Evolutionary conservation across 1,140 invertebrate species (phyloP), one percentile per base, ranked within the genome.

Genomic region (Thalassaphorura encarpata): DNA sequence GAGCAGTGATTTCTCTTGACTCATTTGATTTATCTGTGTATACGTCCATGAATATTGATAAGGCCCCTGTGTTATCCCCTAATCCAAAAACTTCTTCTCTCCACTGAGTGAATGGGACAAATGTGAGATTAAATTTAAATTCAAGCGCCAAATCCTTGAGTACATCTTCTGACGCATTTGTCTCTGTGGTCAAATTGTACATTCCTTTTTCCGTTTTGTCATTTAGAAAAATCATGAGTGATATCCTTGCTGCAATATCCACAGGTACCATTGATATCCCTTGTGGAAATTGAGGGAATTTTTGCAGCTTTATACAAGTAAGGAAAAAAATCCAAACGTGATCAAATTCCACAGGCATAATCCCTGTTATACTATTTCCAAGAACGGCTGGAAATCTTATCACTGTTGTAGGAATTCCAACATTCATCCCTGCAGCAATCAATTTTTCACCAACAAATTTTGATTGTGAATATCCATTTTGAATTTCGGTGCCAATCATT

Each of bases 41-140:
- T 27, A 13, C 26, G 24, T 47, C 23, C 19, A 24, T 11, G 11
- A 8, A 21, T 8, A 26, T 18, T 13, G 28, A 26, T 18, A 26
- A 26, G 3, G 19, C 45, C 28, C 23, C 11, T 13, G 26, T 19
- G 48, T 51, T 24, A 21, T 51, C 48, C 29, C 23, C 8, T 19
- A 4, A 26, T 36, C 28, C 48, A 23, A 51, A 51, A 24, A 51
- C 48, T 3, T 11, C 5, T 13, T 33, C 48, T 39, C 48, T 21
- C 48, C 48, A 51, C 23, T 51, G 26, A 18, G 27, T 4, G 33
- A 51, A 39, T 24, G 48, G 48, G 6, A 51, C 4, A 51, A 51
- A 36, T n/a, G 5, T 13, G 3, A n/a, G 21, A 21, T 51, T 16
- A 5, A 51, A n/a, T 13, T 19, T 29, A 36, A 51, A 51, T 29